These are phyloP conservation scores for Engystomops pustulosus DNA, from an alignment of 2,113 vertebrate genomes.

Conservation along the genomic window DNA sequence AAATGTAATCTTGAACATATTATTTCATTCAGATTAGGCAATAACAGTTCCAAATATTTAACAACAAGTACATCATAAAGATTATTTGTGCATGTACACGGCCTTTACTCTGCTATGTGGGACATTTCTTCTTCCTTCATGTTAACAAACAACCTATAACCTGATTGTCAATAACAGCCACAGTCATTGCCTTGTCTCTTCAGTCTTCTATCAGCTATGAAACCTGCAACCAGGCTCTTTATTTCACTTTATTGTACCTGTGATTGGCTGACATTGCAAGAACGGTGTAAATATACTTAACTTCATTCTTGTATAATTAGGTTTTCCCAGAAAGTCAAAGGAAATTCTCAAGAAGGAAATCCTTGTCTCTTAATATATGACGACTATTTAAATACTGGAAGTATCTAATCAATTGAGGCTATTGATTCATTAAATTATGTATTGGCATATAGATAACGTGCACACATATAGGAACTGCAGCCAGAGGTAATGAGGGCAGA, in stretches of 20 bases:
- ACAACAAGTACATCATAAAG: not conserved
- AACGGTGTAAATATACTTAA: not conserved
- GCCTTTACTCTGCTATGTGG: not conserved
- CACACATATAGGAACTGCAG: slow-evolving; percentile 16
- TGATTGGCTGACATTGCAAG: not conserved
- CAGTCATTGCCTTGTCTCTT: slow-evolving; percentile 3
- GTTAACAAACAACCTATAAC: slow-evolving; percentile 35
- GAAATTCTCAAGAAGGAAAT: not conserved
- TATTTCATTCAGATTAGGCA: not conserved
- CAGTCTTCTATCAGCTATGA: slow-evolving; percentile 18
- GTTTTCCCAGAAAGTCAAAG: slow-evolving; percentile 11
- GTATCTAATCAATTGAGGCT: slow-evolving; percentile 49
- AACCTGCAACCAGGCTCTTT: not conserved
- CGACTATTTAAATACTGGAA: slow-evolving; percentile 45
- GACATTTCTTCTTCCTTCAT: not conserved
- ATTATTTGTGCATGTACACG: not conserved
- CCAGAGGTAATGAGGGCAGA: slow-evolving; percentile 1
- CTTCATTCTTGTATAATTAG: not conserved
- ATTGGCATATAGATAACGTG: slow-evolving; percentile 53
- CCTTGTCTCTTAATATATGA: slow-evolving; percentile 31
- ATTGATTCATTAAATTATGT: slow-evolving; percentile 51
- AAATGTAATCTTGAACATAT: no score
- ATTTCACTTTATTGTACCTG: not conserved
- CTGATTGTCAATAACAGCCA: slow-evolving; percentile 11
- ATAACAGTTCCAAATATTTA: not conserved